Evolutionary conservation across 2,888 invertebrate genomes (phyloP), one percentile per base, ranked within the genome.

Genomic region (Chloromyia formosa): DNA sequence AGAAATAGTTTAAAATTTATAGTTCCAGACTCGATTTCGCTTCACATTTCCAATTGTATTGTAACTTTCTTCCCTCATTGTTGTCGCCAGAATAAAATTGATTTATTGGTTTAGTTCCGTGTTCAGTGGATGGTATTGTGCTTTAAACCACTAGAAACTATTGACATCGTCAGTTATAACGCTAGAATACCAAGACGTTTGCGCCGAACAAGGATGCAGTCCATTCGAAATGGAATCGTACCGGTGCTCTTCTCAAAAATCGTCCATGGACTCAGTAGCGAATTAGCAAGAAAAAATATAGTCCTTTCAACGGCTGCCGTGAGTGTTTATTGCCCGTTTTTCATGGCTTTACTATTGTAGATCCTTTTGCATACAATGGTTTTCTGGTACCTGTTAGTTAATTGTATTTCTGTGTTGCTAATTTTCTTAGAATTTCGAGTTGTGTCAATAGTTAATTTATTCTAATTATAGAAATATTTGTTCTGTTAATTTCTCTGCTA

Each of bases 321-420:
- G 75, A 75, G 77, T 77, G 64, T 66, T 76, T 35, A 35, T 35
- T 35, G 2, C 7, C 7, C 71, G 68, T 77, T 68, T n/a, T n/a
- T n/a, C n/a, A n/a, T n/a, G n/a, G n/a, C n/a, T 42, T 42, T 42
- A 5, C 42, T 42, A 42, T 42, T 12, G 42, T 42, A 42, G 42
- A 42, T 9, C 42, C 12, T 42, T 5, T 42, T 42, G 5, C 42
- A 42, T 42, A n/a, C n/a, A n/a, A n/a, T n/a, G n/a, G n/a, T n/a
- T n/a, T n/a, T n/a, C n/a, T n/a, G n/a, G n/a, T n/a, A n/a, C n/a
- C 27, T 35, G 27, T 35, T 35, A 35, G 27, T 35, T 35, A 35
- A 7, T 35, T 2, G 27, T 35, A 7, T 7, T 35, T 7, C 27
- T 35, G 27, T 35, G 27, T 7, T 35, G 27, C 7, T 35, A 35